phyloP scores from a whole-genome alignment of 2,888 invertebrate genomes.

The Galerucella calmariensis region DNA sequence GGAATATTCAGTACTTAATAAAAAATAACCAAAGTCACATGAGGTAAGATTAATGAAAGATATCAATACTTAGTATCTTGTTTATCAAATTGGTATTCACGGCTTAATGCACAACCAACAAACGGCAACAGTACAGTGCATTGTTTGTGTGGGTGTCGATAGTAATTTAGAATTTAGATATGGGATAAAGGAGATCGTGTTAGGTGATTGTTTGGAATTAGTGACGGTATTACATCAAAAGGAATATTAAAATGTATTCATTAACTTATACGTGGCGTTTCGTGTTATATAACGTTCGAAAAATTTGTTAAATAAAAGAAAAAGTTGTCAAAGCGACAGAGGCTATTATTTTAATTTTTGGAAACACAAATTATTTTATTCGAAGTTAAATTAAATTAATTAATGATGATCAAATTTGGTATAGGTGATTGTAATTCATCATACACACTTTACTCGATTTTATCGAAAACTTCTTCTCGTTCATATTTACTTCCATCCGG shows the following conservation, averaged over 20 bases:
- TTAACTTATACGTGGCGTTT: not conserved
- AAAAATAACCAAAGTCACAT: slow-evolving; percentile 45
- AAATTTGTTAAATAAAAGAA: not conserved
- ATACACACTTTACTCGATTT: too few relatives aligned
- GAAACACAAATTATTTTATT: too few relatives aligned
- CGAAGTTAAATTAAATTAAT: too few relatives aligned
- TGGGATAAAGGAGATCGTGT: slow-evolving; percentile 32
- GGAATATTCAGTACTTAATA: slow-evolving; percentile 36
- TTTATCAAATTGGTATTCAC: slow-evolving; percentile 58
- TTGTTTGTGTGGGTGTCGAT: slow-evolving; percentile 40
- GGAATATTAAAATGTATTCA: slow-evolving; percentile 9
- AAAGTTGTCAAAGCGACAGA: not conserved
- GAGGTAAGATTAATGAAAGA: slow-evolving; percentile 57
- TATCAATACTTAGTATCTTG: slow-evolving; percentile 54
- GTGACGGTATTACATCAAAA: slow-evolving; percentile 31
- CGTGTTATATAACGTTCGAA: not conserved
- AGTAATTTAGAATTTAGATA: slow-evolving; percentile 38
- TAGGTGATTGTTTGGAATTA: slow-evolving; percentile 30
- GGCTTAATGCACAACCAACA: slow-evolving; percentile 52
- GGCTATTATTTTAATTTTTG: not conserved
- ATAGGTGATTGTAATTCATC: too few relatives aligned
- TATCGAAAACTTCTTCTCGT: too few relatives aligned
- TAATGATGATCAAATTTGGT: too few relatives aligned
- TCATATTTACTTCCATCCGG: too few relatives aligned
- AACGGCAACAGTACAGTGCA: slow-evolving; percentile 40